phyloP scores from a whole-genome alignment of 2,888 invertebrate genomes.

The Pristionchus japonicus region DNA sequence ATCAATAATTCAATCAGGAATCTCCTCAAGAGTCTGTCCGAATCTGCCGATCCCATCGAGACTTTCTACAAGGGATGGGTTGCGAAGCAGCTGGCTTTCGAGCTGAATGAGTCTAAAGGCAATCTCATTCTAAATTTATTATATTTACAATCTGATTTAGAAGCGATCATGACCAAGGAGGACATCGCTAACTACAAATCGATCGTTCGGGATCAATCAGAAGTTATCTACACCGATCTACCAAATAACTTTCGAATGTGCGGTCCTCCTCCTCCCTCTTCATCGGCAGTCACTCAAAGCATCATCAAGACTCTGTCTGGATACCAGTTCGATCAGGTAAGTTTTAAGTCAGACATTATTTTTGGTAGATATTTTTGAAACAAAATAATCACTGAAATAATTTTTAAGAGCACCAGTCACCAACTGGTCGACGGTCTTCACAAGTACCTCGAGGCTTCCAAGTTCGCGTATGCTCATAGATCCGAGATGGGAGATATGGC shows the following conservation, averaged over 20 bases:
- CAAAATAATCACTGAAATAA: not conserved
- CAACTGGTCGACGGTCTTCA: conserved; percentile 82
- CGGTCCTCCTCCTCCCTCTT: conserved; percentile 87
- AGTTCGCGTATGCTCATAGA: conserved; percentile 89
- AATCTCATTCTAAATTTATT: not conserved
- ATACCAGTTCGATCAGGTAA: conserved; percentile 43
- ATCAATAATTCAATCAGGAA: conserved; percentile 38
- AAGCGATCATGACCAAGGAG: conserved; percentile 47
- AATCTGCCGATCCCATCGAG: conserved; percentile 51
- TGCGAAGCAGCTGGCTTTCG: conserved; percentile 52
- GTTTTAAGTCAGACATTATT: not conserved
- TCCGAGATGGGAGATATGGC: conserved; percentile 87
- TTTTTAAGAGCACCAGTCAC: conserved; percentile 11
- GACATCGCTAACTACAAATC: conserved; percentile 49
- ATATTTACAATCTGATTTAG: not conserved
- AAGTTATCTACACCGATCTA: conserved; percentile 74
- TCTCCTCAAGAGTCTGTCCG: conserved; percentile 55
- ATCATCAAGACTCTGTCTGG: conserved; percentile 82
- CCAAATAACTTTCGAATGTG: conserved; percentile 81
- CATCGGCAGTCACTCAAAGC: conserved; percentile 85
- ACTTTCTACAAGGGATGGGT: conserved; percentile 57
- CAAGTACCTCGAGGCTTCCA: conserved; percentile 88
- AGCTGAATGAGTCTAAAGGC: conserved; percentile 53
- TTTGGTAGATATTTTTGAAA: not conserved
- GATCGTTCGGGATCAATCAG: conserved; percentile 43